phyloP scores from a whole-genome alignment of 2,113 vertebrate species.

The Sander vitreus region DNA sequence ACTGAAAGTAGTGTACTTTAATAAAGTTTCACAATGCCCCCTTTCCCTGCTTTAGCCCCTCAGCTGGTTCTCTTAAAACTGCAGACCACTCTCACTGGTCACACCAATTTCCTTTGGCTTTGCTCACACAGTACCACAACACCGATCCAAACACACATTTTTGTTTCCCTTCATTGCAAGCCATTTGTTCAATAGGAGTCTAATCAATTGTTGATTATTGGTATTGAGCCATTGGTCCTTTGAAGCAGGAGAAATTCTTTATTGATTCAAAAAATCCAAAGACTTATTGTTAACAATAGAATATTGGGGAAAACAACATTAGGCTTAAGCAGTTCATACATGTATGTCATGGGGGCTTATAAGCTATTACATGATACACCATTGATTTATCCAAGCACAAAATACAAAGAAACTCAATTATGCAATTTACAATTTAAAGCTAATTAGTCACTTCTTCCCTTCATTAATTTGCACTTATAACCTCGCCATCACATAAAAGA shows the following conservation, averaged over 20 bases:
- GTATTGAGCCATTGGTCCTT: background rate
- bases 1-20: constrained; percentile 31
- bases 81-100: constrained; percentile 1
- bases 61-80: constrained; percentile 14
- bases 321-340: background rate
- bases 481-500: background rate
- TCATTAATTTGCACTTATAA: constrained; percentile 49
- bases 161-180: background rate
- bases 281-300: background rate
- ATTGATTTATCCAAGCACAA: constrained; percentile 48
- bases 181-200: background rate
- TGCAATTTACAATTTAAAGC: constrained; percentile 24
- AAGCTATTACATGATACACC: constrained; percentile 17
- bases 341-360: background rate
- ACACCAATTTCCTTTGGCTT: constrained; percentile 32
- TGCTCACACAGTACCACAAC: constrained; percentile 25
- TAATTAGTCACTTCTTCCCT: constrained; percentile 53
- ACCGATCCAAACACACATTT: constrained; percentile 26
- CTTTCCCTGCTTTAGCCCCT: background rate
- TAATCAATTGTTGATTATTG: background rate
- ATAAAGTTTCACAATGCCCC: constrained; percentile 42
- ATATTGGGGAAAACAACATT: background rate
- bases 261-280: background rate
- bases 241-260: background rate
- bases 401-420: constrained; percentile 67